Conservation (phyloP, 2,113 vertebrate genomes). For the Nettapus auritus region DNA sequence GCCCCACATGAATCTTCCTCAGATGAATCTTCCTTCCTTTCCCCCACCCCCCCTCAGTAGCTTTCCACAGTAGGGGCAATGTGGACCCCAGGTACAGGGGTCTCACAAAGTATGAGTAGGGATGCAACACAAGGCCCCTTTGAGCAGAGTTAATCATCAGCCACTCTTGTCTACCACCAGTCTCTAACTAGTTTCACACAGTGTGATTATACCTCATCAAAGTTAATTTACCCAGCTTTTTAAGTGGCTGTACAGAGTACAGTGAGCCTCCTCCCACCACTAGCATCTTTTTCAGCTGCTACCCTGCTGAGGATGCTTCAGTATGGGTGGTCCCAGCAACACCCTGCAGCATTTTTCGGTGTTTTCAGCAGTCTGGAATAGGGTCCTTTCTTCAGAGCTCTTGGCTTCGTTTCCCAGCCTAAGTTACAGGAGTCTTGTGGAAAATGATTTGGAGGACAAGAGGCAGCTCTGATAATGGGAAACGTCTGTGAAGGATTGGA, state of each 20-base stretch:
- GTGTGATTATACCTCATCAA: background rate
- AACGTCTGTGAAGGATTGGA: constrained; percentile 63
- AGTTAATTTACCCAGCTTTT: constrained; percentile 37
- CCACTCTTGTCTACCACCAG: background rate
- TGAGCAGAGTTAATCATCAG: background rate
- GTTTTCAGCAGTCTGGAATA: constrained; percentile 57
- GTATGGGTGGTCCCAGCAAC: constrained; percentile 57
- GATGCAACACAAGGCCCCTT: background rate
- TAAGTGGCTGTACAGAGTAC: background rate
- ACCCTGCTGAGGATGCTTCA: constrained; percentile 8
- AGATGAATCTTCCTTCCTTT: background rate
- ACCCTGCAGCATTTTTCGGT: constrained; percentile 29
- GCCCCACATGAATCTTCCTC: background rate
- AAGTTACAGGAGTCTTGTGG: constrained; percentile 52
- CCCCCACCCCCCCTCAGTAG: background rate
- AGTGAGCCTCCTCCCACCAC: background rate
- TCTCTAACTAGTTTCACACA: background rate
- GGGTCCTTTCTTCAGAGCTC: constrained; percentile 35
- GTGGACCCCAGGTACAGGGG: background rate
- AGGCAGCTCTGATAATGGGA: constrained; percentile 67
- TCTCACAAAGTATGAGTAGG: background rate
- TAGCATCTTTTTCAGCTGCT: background rate
- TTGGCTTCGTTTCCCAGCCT: constrained; percentile 17
- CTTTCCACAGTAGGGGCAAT: background rate
- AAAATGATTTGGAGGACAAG: constrained; percentile 64